phyloP scores from a whole-genome alignment of 1,140 invertebrate species.

The Rhagoletis pomonella region DNA sequence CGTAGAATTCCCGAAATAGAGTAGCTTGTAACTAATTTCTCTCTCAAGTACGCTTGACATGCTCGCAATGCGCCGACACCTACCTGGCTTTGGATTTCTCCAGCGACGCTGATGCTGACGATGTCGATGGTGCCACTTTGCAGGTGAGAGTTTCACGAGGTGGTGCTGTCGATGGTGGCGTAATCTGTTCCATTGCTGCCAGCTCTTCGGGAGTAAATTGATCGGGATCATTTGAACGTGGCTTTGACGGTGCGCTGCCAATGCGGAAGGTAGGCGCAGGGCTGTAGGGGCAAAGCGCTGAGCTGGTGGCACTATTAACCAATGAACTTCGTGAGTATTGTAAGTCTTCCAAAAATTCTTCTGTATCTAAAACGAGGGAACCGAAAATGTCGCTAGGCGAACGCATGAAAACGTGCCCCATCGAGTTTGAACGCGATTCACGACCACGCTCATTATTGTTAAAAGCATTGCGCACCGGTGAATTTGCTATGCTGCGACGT shows the following conservation, averaged over 20 bases:
- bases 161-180: slow-evolving; percentile 70
- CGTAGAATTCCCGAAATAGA: too few species aligned
- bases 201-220: slow-evolving; percentile 71
- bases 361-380: slow-evolving; percentile 76
- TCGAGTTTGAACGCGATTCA: slow-evolving; percentile 78
- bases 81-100: slow-evolving; percentile 66
- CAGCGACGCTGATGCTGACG: slow-evolving; percentile 61
- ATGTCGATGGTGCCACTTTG: slow-evolving; percentile 59
- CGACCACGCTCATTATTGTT: slow-evolving; percentile 62
- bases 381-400: slow-evolving; percentile 76
- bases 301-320: slow-evolving; percentile 59
- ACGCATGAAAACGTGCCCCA: slow-evolving; percentile 76
- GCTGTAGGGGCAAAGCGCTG: slow-evolving; percentile 63
- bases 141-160: slow-evolving; percentile 65
- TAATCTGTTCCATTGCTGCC: slow-evolving; percentile 69
- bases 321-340: slow-evolving; percentile 73
- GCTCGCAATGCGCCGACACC: slow-evolving; percentile 33
- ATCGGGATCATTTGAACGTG: slow-evolving; percentile 67
- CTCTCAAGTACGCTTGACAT: neutral
- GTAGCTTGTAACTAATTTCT: neutral
- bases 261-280: slow-evolving; percentile 69
- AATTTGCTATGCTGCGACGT: slow-evolving; percentile 82
- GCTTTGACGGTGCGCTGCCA: slow-evolving; percentile 69
- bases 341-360: slow-evolving; percentile 77
- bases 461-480: slow-evolving; percentile 77